Evolutionary conservation across 2,797 vertebrate species (phyloP).

Genomic region (Coreius guichenoti): DNA sequence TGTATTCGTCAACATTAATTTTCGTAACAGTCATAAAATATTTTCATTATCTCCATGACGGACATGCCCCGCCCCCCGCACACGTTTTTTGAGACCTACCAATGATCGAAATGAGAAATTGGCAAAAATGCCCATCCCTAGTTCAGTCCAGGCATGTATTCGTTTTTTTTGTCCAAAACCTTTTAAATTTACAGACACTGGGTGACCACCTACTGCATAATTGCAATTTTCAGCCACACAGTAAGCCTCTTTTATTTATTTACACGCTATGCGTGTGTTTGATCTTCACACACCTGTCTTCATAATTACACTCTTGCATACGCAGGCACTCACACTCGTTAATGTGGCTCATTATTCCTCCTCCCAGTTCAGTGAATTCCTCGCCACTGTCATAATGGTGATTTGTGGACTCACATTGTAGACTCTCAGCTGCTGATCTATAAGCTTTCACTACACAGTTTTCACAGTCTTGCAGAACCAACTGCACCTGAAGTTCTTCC

Average conservation of each 20-base stretch:
- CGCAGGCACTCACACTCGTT: background rate
- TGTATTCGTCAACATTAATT: too few species aligned
- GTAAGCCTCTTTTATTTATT: conserved; percentile 1
- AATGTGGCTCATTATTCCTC: background rate
- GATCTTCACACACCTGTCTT: background rate
- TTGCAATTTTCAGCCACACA: background rate
- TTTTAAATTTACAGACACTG: background rate
- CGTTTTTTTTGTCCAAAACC: background rate
- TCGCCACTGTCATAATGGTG: background rate
- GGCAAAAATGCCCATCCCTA: too few species aligned
- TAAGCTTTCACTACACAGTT: background rate
- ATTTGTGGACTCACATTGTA: conserved; percentile 21
- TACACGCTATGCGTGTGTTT: background rate
- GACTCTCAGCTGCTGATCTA: background rate
- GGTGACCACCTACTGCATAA: background rate
- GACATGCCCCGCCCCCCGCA: too few species aligned
- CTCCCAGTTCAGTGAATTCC: background rate
- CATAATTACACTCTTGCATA: background rate
- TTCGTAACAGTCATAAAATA: too few species aligned
- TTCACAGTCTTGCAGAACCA: background rate
- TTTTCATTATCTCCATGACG: too few species aligned
- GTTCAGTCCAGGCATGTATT: background rate
- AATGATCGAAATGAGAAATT: too few species aligned
- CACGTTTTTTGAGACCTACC: too few species aligned
- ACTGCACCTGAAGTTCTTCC: background rate